A percentile compares a stretch with the other conserved stretches of the same genome.
Evolutionary conservation across 2,888 invertebrate species (phyloP).

Genomic region (Cetonia aurata): DNA sequence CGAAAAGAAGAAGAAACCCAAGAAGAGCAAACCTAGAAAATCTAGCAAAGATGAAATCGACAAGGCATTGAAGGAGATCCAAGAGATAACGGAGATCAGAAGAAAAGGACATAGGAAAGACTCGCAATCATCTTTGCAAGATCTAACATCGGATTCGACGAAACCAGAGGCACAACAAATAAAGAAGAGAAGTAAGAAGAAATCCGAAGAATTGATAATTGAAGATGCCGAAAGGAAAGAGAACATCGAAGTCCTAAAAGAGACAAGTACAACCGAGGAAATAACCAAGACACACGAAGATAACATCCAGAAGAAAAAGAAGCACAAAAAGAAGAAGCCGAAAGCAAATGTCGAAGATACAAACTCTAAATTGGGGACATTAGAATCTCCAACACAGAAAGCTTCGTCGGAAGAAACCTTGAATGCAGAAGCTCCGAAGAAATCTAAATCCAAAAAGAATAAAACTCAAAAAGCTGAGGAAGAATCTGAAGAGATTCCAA

Average conservation of each 20-base stretch:
- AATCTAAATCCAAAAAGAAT: constrained; percentile 1
- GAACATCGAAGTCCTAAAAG: constrained; percentile 10
- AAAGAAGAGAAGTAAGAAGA: constrained; percentile 42
- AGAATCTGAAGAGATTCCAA: background rate
- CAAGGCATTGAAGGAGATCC: constrained; percentile 66
- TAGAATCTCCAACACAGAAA: constrained; percentile 44
- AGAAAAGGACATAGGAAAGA: constrained; percentile 37
- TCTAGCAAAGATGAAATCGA: constrained; percentile 66
- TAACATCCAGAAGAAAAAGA: constrained; percentile 50
- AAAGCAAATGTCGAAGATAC: constrained; percentile 24
- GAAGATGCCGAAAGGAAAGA: constrained; percentile 52
- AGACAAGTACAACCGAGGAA: constrained; percentile 52
- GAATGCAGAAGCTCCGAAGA: constrained; percentile 19
- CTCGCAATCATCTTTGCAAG: constrained; percentile 40
- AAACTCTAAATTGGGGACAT: constrained; percentile 20
- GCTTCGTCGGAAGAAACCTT: constrained; percentile 34
- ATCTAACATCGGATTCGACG: constrained; percentile 41
- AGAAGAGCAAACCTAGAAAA: constrained; percentile 53
- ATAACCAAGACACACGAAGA: constrained; percentile 63
- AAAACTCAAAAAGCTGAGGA: background rate
- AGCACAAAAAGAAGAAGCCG: constrained; percentile 50
- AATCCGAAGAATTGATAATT: constrained; percentile 21
- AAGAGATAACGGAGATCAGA: constrained; percentile 43
- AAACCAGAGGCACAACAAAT: constrained; percentile 25
- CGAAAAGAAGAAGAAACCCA: constrained; percentile 52